Evolutionary conservation across 2,888 invertebrate species (phyloP), one percentile per base, ranked within the genome.

Genomic region (Byasa hedistus): DNA sequence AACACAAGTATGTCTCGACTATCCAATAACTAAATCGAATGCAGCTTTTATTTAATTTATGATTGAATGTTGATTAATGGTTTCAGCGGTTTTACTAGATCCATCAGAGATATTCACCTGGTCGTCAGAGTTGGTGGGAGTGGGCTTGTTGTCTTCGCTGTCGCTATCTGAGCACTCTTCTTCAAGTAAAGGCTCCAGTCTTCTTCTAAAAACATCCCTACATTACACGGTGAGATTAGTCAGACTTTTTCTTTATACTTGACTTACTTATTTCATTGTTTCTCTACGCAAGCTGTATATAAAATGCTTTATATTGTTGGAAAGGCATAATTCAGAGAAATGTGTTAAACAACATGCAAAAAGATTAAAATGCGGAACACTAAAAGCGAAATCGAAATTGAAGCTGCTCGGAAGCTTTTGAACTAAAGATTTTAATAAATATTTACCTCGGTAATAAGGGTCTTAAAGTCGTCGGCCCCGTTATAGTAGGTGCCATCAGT

Each of bases 161-260:
- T 79, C 88, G 73, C 94, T 94, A 77, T 95, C 95, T 23, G 96
- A 95, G 69, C 93, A 94, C 39, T 97, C 96, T 86, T 97, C 97
- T 86, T 97, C 96, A 72, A 96, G 94, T 8, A 97, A 92, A 61
- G 97, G 96, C 82, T 97, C 97, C 78, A 97, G 87, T 74, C 96
- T 93, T 85, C 96, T 92, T 83, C 95, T 94, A 82, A 92, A 93
- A 76, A 93, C 88, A 82, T 91, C 91, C 85, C 91, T 91, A 79
- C 69, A 72, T 78, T 71, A 75, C 76, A 72, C 68, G 67, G 68
- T 72, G 72, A 69, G 69, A 82, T 85, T 74, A 79, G 77, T 65
- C 79, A 71, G 65, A 32, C 32, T 32, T 79, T 77, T 21, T 75
- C 78, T 66, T 75, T 69, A 63, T 68, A 64, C 63, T 59, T 75